Evolutionary conservation across 2,113 vertebrate genomes (phyloP), one percentile per base, ranked within the genome.

Genomic region (Amazona guildingii): DNA sequence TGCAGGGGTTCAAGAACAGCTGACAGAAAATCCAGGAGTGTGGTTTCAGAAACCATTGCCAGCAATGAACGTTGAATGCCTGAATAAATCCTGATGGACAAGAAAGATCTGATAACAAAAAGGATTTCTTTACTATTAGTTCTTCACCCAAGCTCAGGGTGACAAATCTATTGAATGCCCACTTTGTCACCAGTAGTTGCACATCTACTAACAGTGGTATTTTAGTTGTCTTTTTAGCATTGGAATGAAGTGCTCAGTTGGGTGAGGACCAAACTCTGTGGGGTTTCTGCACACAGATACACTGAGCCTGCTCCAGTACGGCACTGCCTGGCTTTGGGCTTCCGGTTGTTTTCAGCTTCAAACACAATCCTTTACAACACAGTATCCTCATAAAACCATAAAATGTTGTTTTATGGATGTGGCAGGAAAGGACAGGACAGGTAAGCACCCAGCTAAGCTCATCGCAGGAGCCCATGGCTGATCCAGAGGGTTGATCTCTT

Each of bases 31-130:
- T 25, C 51, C 48, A 55, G 57, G 33, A 85, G 78, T 15, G 7
- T 59, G 46, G 88, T 74, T 94, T 82, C 76, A 84, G 80, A 46
- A 96, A 70, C 20, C 44, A 21, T 41, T 64, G 73, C 24, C 52
- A 33, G 29, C 29, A 52, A 64, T 79, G 64, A 20, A 51, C 83
- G 46, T n/a, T 57, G 54, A 86, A 86, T 86, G 81, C n/a, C 54
- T 88, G 86, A 94, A n/a, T 70, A 86, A 89, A 54, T 81, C 49
- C 39, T 74, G 94, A 94, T 74, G 84, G 43, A 83, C 63, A 63
- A 86, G 73, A 92, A 73, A 87, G 82, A 59, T 81, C 19, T 51
- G 35, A 68, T 74, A 89, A 66, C 1, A 9, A 79, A 81, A 92
- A 39, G 0, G 55, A 62, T 66, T 76, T 87, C 33, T 79, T 77